Base-by-base conservation (phyloP, 2,888 invertebrate species). In the Diplazon laetatorius region DNA sequence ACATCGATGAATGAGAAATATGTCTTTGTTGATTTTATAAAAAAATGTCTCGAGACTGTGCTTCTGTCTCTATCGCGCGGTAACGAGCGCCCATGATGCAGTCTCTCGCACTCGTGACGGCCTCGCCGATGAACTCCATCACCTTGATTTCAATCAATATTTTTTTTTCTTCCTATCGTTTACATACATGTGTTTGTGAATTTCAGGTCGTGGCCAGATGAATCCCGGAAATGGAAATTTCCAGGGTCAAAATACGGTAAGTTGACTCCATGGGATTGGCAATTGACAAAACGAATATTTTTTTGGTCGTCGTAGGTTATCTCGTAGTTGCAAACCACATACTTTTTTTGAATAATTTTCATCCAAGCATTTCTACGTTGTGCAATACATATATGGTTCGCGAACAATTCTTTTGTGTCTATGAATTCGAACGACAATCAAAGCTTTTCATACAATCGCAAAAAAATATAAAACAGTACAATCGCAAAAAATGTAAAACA, bases 151-250 rank as follows among this genome's bases (percentile, higher is more conserved):
- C 2, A 18, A 12, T 39, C 9, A 8, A 59, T 42, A 20, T 48
- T 48, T 52, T 0, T 46, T 35, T 48, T 35, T 10, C 14, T 18
- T 22, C n/a, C 6, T 6, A 30, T 22, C 39, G 22, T 16, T n/a
- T 12, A n/a, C 5, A 25, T 5, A n/a, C 14, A n/a, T n/a, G n/a
- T n/a, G 4, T 6, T 55, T 30, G 8, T 8, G 2, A 35, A 59
- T 74, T 74, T 57, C 18, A 78, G 78, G 42, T 52, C 74, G 78
- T n/a, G 66, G 65, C n/a, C 74, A 65, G 52, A 78, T 78, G 78
- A 78, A 78, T 74, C 18, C 74, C 0, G 78, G 65, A 42, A 74
- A 70, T 35, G 73, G 68, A 44, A 78, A 73, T 55, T 78, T 74
- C 22, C 74, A 63, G 57, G 48, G 50, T n/a, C 52, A 42, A 12